Percentiles rank a stretch among this genome's conserved stretches.
phyloP scores from a whole-genome alignment of 2,113 vertebrate genomes.

The Brachypodius melanocephalos region DNA sequence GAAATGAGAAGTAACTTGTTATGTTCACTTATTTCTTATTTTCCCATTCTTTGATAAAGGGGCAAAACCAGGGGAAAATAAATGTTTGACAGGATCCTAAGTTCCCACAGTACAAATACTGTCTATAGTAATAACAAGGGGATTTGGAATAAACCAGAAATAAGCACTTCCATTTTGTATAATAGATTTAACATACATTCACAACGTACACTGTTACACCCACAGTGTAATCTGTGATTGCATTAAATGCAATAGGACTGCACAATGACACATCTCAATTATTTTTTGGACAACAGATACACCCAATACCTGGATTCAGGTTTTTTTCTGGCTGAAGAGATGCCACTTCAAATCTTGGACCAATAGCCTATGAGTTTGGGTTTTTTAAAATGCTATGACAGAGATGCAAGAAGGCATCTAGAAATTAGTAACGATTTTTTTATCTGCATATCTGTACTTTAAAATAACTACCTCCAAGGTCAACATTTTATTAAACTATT shows the following conservation, averaged over 20 bases:
- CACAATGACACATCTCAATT: neutral
- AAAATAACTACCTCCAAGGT: neutral
- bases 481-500: neutral
- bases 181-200: neutral
- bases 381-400: neutral
- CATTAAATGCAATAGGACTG: neutral
- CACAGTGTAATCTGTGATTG: neutral
- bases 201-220: neutral
- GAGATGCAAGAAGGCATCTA: constrained; percentile 48
- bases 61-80: neutral
- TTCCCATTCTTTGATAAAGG: neutral
- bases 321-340: neutral
- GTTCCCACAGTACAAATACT: neutral
- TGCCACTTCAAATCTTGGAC: neutral
- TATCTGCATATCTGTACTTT: neutral
- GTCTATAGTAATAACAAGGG: neutral
- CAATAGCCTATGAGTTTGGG: neutral
- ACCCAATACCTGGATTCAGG: neutral
- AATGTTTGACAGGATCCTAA: neutral
- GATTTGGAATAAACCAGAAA: neutral
- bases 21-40: neutral
- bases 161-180: neutral
- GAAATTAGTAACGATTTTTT: neutral
- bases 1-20: constrained; percentile 23
- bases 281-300: neutral